phyloP scores from a whole-genome alignment of 2,797 vertebrate genomes.

The Rhinichthys osculus region DNA sequence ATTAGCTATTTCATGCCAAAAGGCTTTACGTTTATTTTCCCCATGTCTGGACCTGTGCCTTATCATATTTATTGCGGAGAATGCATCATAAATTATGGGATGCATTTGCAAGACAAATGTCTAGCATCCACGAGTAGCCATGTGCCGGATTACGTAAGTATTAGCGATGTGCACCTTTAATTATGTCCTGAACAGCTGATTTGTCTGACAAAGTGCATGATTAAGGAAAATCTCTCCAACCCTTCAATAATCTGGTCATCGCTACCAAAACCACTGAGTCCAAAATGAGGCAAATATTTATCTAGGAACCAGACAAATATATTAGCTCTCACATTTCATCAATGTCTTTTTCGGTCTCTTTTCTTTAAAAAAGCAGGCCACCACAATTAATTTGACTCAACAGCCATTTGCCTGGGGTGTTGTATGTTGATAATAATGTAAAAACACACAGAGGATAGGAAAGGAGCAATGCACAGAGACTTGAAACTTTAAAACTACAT shows the following conservation, averaged over 20 bases:
- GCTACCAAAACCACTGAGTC: conserved; percentile 8
- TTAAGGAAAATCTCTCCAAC: conserved; percentile 14
- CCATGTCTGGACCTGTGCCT: background rate
- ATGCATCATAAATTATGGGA: conserved; percentile 11
- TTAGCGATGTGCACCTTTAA: conserved; percentile 33
- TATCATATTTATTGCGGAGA: background rate
- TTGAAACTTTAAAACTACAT: conserved; percentile 56
- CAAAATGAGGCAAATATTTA: conserved; percentile 48
- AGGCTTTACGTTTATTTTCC: conserved; percentile 3
- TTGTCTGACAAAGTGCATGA: conserved; percentile 34
- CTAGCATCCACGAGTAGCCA: conserved; percentile 8
- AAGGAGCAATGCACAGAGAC: conserved; percentile 77
- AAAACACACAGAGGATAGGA: conserved; percentile 72
- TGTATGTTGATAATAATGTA: conserved; percentile 53
- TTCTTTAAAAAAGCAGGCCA: conserved; percentile 16
- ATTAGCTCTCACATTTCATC: conserved; percentile 35
- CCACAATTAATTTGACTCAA: conserved; percentile 21
- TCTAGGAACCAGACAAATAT: conserved; percentile 11
- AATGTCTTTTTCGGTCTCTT: conserved; percentile 18
- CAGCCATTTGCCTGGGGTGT: conserved; percentile 59
- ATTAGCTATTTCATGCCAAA: conserved; percentile 8
- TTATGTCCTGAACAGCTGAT: conserved; percentile 28
- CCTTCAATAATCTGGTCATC: conserved; percentile 21
- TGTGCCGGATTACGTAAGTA: conserved; percentile 12
- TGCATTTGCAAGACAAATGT: background rate